Percentiles rank a stretch among this genome's conserved stretches.
These are phyloP conservation scores for Chiridota heheva DNA, from an alignment of 35 echinoderm and acorn worm genomes.

Conservation along the genomic window DNA sequence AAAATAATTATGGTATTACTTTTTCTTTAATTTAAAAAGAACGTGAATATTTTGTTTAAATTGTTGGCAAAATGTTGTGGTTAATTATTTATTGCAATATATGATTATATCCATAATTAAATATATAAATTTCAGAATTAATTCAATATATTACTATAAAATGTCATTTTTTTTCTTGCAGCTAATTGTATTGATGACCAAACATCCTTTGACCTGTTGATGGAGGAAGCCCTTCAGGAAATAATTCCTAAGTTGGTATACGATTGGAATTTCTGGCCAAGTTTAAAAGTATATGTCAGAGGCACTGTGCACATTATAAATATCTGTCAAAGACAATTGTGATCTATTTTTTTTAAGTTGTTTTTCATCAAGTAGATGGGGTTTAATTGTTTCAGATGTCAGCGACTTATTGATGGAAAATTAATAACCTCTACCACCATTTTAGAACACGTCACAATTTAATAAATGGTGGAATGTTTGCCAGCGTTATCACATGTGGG, in stretches of 20 bases:
- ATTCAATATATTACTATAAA: too few species aligned
- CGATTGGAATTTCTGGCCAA: constrained; percentile 22
- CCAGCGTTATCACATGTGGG: constrained; percentile 21
- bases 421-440: constrained; percentile 39
- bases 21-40: too few species aligned
- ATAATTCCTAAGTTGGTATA: constrained; percentile 48
- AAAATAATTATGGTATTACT: too few species aligned
- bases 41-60: too few species aligned
- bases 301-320: background rate
- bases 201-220: constrained; percentile 27
- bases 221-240: constrained; percentile 34
- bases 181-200: constrained; percentile 38
- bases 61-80: too few species aligned
- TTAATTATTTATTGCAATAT: too few species aligned
- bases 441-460: constrained; percentile 26
- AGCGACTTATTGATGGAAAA: background rate
- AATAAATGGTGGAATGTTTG: constrained; percentile 21
- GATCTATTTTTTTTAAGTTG: background rate
- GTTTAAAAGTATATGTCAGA: constrained; percentile 3
- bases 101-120: too few species aligned
- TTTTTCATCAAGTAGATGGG: background rate
- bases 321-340: background rate
- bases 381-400: constrained; percentile 12
- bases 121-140: too few species aligned
- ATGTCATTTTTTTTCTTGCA: constrained; percentile 31